These are phyloP conservation scores for Bombus sibiricus DNA, from an alignment of 1,140 invertebrate genomes.

Conservation along the genomic window DNA sequence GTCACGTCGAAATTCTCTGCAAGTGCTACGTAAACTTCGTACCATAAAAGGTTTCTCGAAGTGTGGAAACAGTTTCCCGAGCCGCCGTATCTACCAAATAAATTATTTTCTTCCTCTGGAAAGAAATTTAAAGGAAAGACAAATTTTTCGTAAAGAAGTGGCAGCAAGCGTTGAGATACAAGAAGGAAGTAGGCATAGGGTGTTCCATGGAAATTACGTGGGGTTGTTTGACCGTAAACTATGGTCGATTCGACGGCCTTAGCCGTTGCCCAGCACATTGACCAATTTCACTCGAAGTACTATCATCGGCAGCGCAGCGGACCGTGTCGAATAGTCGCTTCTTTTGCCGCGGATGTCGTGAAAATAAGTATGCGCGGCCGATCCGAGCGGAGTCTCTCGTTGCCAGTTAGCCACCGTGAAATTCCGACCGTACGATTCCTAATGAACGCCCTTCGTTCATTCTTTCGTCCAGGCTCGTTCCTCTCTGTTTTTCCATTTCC, in stretches of 20 bases:
- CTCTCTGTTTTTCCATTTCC: not conserved
- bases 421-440: constrained; percentile 57
- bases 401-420: constrained; percentile 59
- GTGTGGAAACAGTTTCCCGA: too few relatives aligned
- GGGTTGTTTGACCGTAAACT: constrained; percentile 66
- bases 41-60: too few relatives aligned
- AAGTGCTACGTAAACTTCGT: too few relatives aligned
- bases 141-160: too few relatives aligned
- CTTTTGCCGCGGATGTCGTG: constrained; percentile 70
- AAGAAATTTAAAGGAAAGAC: too few relatives aligned
- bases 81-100: too few relatives aligned
- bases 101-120: too few relatives aligned
- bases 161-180: not conserved
- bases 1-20: too few relatives aligned
- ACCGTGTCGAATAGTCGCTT: constrained; percentile 67
- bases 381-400: constrained; percentile 39
- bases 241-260: constrained; percentile 62
- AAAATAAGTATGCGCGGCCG: constrained; percentile 65
- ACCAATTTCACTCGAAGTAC: constrained; percentile 68
- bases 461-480: not conserved
- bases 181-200: not conserved
- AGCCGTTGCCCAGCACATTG: constrained; percentile 61
- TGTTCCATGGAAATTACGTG: constrained; percentile 51
- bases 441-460: constrained; percentile 48
- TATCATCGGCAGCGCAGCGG: constrained; percentile 63